Percentiles rank a stretch among this genome's conserved stretches.
Evolutionary conservation across 2,888 invertebrate species (phyloP).

Genomic region (Microchrysa polita): DNA sequence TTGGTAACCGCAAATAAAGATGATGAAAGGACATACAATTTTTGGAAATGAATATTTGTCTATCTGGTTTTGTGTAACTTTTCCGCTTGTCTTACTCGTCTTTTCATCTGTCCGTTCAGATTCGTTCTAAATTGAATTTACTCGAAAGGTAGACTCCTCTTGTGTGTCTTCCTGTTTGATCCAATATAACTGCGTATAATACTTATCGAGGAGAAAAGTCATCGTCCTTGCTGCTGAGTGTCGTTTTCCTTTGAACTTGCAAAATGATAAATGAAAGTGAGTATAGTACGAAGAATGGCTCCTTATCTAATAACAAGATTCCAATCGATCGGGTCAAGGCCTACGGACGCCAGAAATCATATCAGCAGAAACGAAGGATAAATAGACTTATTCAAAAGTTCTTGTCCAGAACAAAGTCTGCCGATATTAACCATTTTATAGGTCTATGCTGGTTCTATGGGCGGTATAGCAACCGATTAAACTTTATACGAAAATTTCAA

Average conservation of each 20-base stretch:
- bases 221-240: background rate
- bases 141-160: background rate
- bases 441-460: background rate
- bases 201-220: background rate
- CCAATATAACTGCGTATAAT: background rate
- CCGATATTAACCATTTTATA: background rate
- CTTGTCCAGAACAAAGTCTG: too few species aligned
- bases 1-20: too few species aligned
- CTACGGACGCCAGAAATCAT: background rate
- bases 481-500: slow-evolving; percentile 13
- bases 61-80: background rate
- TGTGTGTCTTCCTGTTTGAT: too few species aligned
- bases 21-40: too few species aligned
- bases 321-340: background rate
- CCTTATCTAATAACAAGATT: background rate
- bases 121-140: slow-evolving; percentile 36
- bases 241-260: slow-evolving; percentile 16
- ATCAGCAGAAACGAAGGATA: background rate
- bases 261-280: slow-evolving; percentile 26
- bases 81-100: background rate
- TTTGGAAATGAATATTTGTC: background rate
- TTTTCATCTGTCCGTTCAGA: slow-evolving; percentile 13
- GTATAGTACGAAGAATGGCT: background rate
- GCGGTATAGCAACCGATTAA: background rate
- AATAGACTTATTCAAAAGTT: background rate